Evolutionary conservation across 2,888 invertebrate genomes (phyloP).

Genomic region (Ecdyonurus torrentis): DNA sequence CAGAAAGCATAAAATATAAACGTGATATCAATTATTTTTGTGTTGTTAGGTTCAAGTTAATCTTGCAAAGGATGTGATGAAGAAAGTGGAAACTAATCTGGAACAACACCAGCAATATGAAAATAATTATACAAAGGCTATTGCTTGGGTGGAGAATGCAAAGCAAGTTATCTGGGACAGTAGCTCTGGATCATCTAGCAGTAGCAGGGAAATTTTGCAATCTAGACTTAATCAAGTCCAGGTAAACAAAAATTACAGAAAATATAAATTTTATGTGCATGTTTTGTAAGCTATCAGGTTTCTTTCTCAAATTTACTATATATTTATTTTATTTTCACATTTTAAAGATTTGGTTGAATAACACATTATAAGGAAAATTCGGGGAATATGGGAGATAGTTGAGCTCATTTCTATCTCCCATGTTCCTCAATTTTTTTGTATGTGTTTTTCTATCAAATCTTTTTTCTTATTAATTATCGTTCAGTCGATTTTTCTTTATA

Average conservation of each 20-base stretch:
- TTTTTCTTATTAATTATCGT: too few relatives aligned
- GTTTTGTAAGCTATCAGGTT: too few relatives aligned
- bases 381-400: too few relatives aligned
- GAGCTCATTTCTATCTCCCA: too few relatives aligned
- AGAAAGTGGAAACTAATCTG: conserved; percentile 76
- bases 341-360: too few relatives aligned
- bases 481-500: too few relatives aligned
- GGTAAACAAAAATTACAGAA: conserved; percentile 16
- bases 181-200: conserved; percentile 59
- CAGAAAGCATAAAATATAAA: background rate
- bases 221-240: conserved; percentile 45
- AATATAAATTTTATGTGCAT: too few relatives aligned
- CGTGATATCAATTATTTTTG: background rate
- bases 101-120: conserved; percentile 73
- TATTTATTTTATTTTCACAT: too few relatives aligned
- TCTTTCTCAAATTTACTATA: too few relatives aligned
- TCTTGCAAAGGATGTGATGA: conserved; percentile 73
- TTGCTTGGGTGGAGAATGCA: conserved; percentile 74
- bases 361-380: too few relatives aligned
- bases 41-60: conserved; percentile 50
- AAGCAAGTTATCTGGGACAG: conserved; percentile 65
- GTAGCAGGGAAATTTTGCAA: conserved; percentile 62
- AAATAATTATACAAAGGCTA: conserved; percentile 54
- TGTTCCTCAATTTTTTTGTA: too few relatives aligned
- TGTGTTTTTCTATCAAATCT: too few relatives aligned